Conservation (phyloP, 2,797 vertebrate species). For the Enteromius anoplus region DNA sequence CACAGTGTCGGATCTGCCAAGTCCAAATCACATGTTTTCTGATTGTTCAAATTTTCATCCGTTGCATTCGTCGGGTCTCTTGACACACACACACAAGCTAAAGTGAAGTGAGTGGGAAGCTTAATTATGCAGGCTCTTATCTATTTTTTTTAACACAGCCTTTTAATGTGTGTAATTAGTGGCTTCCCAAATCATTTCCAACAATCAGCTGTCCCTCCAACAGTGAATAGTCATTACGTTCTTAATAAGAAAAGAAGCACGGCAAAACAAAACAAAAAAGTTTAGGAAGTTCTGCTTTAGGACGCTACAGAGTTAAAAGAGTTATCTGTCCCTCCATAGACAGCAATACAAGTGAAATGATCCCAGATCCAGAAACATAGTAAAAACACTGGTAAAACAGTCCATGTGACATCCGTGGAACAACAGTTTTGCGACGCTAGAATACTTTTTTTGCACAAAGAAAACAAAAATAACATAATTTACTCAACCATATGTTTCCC, state of each 20-base stretch:
- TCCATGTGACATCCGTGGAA: too few species aligned
- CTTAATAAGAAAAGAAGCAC: constrained; percentile 37
- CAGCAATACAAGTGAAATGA: too few species aligned
- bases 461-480: too few species aligned
- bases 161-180: constrained; percentile 51
- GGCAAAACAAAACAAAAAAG: constrained; percentile 5
- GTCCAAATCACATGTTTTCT: constrained; percentile 46
- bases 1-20: constrained; percentile 19
- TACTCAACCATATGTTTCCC: too few species aligned
- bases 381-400: too few species aligned
- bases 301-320: not conserved
- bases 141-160: constrained; percentile 24
- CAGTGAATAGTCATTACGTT: constrained; percentile 25
- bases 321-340: too few species aligned
- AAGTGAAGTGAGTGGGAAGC: constrained; percentile 49
- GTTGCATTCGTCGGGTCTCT: constrained; percentile 26
- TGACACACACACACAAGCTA: constrained; percentile 23
- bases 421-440: too few species aligned
- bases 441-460: too few species aligned
- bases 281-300: not conserved
- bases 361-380: too few species aligned
- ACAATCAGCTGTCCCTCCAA: constrained; percentile 33
- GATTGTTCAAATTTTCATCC: constrained; percentile 49
- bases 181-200: constrained; percentile 45
- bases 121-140: constrained; percentile 60